These are phyloP conservation scores for Callimico goeldii DNA, from an alignment of 2,797 vertebrate genomes.

Conservation along the genomic window DNA sequence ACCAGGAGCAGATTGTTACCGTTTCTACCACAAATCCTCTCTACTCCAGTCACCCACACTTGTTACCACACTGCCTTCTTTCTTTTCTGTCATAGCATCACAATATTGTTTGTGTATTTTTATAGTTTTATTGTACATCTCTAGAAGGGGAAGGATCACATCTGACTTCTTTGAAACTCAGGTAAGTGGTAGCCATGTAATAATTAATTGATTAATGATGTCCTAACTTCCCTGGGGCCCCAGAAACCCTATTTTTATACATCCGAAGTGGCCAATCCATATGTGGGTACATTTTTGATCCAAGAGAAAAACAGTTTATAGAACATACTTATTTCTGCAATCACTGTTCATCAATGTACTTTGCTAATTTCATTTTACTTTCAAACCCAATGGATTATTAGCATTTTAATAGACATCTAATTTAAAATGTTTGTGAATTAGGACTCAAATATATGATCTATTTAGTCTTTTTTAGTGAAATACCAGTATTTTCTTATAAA, in stretches of 20 bases:
- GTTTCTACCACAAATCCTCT: background rate
- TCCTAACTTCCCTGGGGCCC: background rate
- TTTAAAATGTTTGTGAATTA: constrained; percentile 30
- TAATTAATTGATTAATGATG: background rate
- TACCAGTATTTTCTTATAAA: background rate
- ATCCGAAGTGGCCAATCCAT: background rate
- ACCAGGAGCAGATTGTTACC: background rate
- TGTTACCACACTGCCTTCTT: background rate
- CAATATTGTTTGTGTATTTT: background rate
- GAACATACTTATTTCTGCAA: background rate
- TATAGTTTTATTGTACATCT: background rate
- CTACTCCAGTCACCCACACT: background rate
- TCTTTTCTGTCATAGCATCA: background rate
- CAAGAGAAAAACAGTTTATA: background rate
- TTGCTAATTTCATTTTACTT: constrained; percentile 5
- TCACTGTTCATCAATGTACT: background rate
- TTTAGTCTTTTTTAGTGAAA: background rate
- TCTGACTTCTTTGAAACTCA: background rate
- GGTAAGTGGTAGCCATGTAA: background rate
- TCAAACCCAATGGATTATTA: background rate
- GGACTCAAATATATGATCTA: background rate
- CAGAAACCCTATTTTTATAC: background rate
- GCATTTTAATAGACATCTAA: background rate
- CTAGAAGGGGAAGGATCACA: background rate
- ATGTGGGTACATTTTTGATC: background rate